Base-by-base conservation (phyloP, 2,888 invertebrate species). In the Xestia ashworthii region DNA sequence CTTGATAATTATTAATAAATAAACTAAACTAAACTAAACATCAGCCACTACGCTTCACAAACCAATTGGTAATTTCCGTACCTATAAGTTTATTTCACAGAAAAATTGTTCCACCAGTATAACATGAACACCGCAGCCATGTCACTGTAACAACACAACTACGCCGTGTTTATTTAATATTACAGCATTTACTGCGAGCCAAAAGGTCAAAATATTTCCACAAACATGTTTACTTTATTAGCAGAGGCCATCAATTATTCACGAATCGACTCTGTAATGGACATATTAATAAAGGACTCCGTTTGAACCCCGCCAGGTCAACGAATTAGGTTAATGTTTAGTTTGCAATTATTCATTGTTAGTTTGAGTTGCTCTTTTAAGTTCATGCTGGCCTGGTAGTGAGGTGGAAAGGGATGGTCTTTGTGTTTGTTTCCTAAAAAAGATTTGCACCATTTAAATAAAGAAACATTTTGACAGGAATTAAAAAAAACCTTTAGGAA, bases 261-360 rank as follows among this genome's bases (percentile, higher is more conserved):
- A 87, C 74, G 70, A 80, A 80, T 83, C 71, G 71, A 55, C 74
- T 74, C 60, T 44, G 72, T 70, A 75, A 81, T 80, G 72, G 75
- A 84, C 64, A 71, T 86, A 78, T 82, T 86, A 82, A 82, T 82
- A 82, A 79, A 82, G 77, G 77, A 81, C 79, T 78, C n/a, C 25
- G 71, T 85, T 78, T 75, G 80, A 83, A 78, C 80, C 32, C 67
- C 22, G 69, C 22, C 78, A 75, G 88, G 88, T 87, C 83, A 80
- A 83, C 71, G 71, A 87, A 87, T 81, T 76, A 80, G 84, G 82
- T 84, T 87, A 83, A 84, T 81, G 80, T 77, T 82, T 82, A 74
- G 74, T 78, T 74, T n/a, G 60, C 76, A 80, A 82, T 84, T 80
- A 87, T 83, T 85, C n/a, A 82, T 55, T 78, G 77, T 74, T 75